Evolutionary conservation across 2,888 invertebrate species (phyloP).

Genomic region (Uropetala carovei): DNA sequence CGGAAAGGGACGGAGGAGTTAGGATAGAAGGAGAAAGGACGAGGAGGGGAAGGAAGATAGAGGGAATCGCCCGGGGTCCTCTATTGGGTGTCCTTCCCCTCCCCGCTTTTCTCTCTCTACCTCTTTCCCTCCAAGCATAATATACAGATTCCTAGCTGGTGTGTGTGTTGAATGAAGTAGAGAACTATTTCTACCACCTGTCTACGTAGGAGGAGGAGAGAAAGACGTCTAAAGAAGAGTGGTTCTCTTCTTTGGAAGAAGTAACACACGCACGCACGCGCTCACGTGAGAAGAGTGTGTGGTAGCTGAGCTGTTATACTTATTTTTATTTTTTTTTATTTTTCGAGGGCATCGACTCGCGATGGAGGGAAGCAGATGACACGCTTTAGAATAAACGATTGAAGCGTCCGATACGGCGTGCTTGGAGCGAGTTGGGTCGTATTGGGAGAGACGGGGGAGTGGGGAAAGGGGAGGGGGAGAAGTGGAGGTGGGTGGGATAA

Average conservation of each 20-base stretch:
- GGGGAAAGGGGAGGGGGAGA: too few relatives aligned
- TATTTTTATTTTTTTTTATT: too few relatives aligned
- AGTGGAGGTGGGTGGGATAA: too few relatives aligned
- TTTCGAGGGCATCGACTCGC: too few relatives aligned
- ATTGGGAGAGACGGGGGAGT: too few relatives aligned
- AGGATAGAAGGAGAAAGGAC: not conserved
- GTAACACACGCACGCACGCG: too few relatives aligned
- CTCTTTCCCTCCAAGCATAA: not conserved
- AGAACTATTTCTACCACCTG: not conserved
- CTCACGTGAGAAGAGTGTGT: too few relatives aligned
- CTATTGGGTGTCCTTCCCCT: not conserved
- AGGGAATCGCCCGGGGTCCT: not conserved
- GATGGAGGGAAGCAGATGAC: too few relatives aligned
- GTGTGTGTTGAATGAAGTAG: not conserved
- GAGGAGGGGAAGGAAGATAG: not conserved
- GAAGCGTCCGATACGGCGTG: too few relatives aligned
- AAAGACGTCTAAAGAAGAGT: not conserved
- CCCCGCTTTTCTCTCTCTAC: not conserved
- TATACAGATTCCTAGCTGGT: constrained; percentile 9
- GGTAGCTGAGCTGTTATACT: too few relatives aligned
- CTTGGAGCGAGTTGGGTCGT: too few relatives aligned
- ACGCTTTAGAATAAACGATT: too few relatives aligned
- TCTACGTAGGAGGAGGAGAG: not conserved
- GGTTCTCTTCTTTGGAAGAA: not conserved
- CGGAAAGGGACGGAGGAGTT: not conserved